Conservation (phyloP, 1,140 invertebrate genomes). For the Cydia fagiglandana region DNA sequence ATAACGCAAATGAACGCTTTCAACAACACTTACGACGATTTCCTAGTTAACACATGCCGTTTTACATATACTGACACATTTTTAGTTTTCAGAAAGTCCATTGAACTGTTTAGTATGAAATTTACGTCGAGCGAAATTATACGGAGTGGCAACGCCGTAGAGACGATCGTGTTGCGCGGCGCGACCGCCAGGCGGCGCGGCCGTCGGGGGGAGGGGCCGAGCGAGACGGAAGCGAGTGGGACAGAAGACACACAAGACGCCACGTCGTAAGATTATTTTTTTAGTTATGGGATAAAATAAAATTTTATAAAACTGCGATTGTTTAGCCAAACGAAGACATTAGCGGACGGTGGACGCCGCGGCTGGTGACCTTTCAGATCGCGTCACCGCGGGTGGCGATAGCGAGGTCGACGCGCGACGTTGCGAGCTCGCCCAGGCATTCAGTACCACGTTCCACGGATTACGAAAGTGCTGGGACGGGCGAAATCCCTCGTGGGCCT, state of each 20-base stretch:
- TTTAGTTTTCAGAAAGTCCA: constrained; percentile 77
- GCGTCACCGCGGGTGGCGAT: constrained; percentile 67
- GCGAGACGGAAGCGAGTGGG: constrained; percentile 46
- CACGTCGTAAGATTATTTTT: constrained; percentile 65
- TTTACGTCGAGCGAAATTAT: constrained; percentile 80
- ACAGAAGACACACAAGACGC: constrained; percentile 41
- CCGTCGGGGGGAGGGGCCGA: constrained; percentile 61
- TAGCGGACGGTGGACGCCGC: constrained; percentile 51
- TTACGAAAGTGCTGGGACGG: constrained; percentile 60
- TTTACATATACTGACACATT: constrained; percentile 68
- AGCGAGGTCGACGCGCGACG: constrained; percentile 70
- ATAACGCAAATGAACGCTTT: constrained; percentile 62
- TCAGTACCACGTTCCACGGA: constrained; percentile 60
- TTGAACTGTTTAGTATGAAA: constrained; percentile 79
- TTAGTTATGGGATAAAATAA: constrained; percentile 64
- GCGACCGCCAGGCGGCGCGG: constrained; percentile 67
- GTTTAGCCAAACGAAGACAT: constrained; percentile 59
- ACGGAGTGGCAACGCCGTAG: constrained; percentile 79
- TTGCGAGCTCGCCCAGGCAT: constrained; percentile 64
- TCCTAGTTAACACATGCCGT: constrained; percentile 59
- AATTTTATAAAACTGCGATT: constrained; percentile 59
- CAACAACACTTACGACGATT: constrained; percentile 65
- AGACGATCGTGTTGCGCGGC: constrained; percentile 64
- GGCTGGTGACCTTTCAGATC: constrained; percentile 68
- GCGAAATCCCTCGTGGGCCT: constrained; percentile 56